phyloP scores from a whole-genome alignment of 2,113 vertebrate genomes.

The Takifugu bimaculatus region DNA sequence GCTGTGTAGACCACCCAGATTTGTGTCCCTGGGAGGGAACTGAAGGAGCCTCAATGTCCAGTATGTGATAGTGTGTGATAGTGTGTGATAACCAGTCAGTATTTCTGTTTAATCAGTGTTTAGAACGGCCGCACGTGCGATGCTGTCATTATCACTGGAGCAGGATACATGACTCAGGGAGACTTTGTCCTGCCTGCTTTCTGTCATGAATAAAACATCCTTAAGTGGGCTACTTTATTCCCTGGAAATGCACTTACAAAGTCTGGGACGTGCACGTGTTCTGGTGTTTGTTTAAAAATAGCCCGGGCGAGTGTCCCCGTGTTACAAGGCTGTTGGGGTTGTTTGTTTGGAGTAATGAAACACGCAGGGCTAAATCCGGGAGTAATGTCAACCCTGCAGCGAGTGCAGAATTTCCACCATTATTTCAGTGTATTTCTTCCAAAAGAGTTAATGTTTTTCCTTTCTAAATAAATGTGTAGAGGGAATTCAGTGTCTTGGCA shows the following conservation, averaged over 20 bases:
- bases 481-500: conserved; percentile 1
- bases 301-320: conserved; percentile 9
- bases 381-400: neutral
- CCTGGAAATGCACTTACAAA: conserved; percentile 54
- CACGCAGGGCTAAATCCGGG: conserved; percentile 7
- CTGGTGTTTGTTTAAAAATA: conserved; percentile 63
- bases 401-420: too few species aligned
- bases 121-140: conserved; percentile 4
- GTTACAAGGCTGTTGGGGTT: conserved; percentile 27
- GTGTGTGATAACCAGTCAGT: neutral
- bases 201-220: conserved; percentile 66
- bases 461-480: neutral
- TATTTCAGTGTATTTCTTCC: neutral
- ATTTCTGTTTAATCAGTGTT: neutral
- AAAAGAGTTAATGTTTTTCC: neutral
- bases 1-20: conserved; percentile 3
- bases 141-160: conserved; percentile 21
- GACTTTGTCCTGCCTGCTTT: conserved; percentile 5
- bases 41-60: conserved; percentile 1
- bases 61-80: neutral
- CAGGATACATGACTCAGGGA: conserved; percentile 35
- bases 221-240: conserved; percentile 47
- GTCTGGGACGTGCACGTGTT: conserved; percentile 61
- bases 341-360: conserved; percentile 30
- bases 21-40: conserved; percentile 6